Evolutionary conservation across 2,113 vertebrate species (phyloP).

Genomic region (Atractosteus spatula): DNA sequence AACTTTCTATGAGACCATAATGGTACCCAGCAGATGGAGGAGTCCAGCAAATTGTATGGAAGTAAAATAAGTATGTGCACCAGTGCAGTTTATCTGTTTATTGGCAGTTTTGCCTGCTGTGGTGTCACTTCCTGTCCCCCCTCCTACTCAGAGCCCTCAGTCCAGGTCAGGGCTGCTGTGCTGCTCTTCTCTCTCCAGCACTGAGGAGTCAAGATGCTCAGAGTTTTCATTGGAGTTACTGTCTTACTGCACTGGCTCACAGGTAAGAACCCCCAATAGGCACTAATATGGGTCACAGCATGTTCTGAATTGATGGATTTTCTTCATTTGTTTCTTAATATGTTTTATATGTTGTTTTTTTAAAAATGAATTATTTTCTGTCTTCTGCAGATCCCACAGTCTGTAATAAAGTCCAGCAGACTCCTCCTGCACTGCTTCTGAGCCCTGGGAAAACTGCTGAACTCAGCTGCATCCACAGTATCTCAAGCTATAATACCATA

Average conservation of each 20-base stretch:
- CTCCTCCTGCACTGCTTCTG: conserved; percentile 16
- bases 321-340: too few relatives aligned
- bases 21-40: too few relatives aligned
- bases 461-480: conserved; percentile 27
- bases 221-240: conserved; percentile 4
- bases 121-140: neutral
- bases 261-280: neutral
- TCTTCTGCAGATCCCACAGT: conserved; percentile 3
- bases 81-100: neutral
- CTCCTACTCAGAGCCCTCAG: neutral
- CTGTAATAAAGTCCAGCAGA: conserved; percentile 23
- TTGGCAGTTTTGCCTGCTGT: neutral
- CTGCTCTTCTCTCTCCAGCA: conserved; percentile 3
- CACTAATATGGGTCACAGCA: too few relatives aligned
- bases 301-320: too few relatives aligned
- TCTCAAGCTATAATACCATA: conserved; percentile 13
- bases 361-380: neutral
- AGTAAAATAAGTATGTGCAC: neutral
- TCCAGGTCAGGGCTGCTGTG: neutral
- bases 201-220: conserved; percentile 1
- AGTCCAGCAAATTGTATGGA: neutral
- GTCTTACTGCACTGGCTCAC: neutral
- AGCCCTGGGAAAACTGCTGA: neutral
- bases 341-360: too few relatives aligned
- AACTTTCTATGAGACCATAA: too few relatives aligned